phyloP scores from a whole-genome alignment of 2,797 vertebrate genomes.

The Neostethus bicornis region DNA sequence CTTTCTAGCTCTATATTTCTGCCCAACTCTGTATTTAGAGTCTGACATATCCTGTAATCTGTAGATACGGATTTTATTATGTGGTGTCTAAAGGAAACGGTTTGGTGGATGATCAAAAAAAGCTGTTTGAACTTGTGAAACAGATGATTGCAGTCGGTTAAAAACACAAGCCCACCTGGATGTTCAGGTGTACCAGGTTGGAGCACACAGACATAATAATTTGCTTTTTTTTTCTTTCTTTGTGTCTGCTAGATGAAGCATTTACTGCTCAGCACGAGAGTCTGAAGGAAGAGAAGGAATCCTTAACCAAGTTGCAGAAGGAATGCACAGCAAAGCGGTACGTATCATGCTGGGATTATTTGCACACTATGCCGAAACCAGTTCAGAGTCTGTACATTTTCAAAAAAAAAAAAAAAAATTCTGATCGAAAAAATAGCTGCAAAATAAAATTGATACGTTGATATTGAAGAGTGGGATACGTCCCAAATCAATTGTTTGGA shows the following conservation, averaged over 20 bases:
- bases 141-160: conserved; percentile 46
- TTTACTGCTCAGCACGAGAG: conserved; percentile 85
- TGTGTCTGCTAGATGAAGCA: conserved; percentile 80
- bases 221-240: conserved; percentile 42
- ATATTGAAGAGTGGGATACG: too few species aligned
- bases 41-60: conserved; percentile 67
- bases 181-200: conserved; percentile 51
- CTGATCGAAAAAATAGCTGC: too few species aligned
- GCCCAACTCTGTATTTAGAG: conserved; percentile 60
- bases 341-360: conserved; percentile 58
- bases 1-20: conserved; percentile 61
- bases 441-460: too few species aligned
- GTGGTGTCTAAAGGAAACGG: conserved; percentile 72
- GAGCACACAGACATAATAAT: conserved; percentile 56
- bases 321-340: conserved; percentile 96
- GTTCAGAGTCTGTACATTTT: too few species aligned
- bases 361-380: too few species aligned
- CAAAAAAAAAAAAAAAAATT: too few species aligned
- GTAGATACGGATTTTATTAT: conserved; percentile 66
- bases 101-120: conserved; percentile 58
- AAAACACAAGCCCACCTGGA: conserved; percentile 65
- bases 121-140: conserved; percentile 56
- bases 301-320: conserved; percentile 87
- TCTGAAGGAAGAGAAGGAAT: conserved; percentile 88
- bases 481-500: too few species aligned